Evolutionary conservation across 2,113 vertebrate genomes (phyloP).

Genomic region (Rhipidura dahli): DNA sequence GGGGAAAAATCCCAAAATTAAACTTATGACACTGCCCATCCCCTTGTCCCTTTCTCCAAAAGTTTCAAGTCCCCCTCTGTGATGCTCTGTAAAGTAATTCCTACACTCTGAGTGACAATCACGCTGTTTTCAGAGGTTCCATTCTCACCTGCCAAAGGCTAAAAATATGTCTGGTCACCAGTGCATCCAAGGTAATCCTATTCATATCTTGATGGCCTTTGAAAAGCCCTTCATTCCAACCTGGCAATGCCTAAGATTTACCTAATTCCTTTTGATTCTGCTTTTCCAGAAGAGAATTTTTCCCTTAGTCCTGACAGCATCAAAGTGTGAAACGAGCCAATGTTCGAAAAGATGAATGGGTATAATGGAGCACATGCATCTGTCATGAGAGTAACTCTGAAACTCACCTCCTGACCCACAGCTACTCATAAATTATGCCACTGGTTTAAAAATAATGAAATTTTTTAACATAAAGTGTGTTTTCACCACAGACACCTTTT

Average conservation of each 20-base stretch:
- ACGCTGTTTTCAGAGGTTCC: background rate
- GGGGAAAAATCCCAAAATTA: background rate
- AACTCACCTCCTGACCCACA: background rate
- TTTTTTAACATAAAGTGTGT: background rate
- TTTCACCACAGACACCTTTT: background rate
- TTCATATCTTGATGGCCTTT: conserved; percentile 33
- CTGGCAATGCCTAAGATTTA: background rate
- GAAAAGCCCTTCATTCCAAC: conserved; percentile 26
- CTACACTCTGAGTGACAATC: background rate
- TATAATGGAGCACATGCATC: background rate
- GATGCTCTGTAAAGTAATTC: background rate
- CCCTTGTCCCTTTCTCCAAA: background rate
- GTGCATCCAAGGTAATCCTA: conserved; percentile 44
- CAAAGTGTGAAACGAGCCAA: background rate
- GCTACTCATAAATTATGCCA: background rate
- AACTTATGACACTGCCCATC: background rate
- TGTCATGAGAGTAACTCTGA: background rate
- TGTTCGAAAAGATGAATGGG: background rate
- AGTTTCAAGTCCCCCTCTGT: background rate
- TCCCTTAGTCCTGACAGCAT: background rate
- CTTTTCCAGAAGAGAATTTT: background rate
- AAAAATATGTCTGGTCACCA: conserved; percentile 46
- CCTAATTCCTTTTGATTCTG: conserved; percentile 2
- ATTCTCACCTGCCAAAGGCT: background rate
- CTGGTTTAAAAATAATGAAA: background rate